These are phyloP conservation scores for Malurus cyaneus DNA, from an alignment of 2,113 vertebrate genomes.

Conservation along the genomic window DNA sequence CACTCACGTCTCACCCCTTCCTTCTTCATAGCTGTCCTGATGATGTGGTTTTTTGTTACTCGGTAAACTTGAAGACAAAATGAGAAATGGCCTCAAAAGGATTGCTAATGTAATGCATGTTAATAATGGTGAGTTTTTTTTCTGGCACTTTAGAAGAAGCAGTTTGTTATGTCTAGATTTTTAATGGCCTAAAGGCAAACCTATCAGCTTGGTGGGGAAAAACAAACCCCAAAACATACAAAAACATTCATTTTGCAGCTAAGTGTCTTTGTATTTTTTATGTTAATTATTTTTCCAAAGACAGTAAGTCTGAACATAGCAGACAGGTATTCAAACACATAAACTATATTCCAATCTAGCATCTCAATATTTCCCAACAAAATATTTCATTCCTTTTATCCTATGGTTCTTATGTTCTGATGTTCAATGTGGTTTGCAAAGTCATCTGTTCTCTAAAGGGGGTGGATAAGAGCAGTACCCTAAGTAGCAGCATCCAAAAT, in stretches of 20 bases:
- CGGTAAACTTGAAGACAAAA: constrained; percentile 8
- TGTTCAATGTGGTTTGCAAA: neutral
- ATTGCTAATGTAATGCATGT: neutral
- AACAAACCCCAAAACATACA: neutral
- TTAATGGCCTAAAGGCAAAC: constrained; percentile 43
- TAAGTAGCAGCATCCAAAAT: neutral
- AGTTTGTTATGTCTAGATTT: constrained; percentile 20
- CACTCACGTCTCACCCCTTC: neutral
- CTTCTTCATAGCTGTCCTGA: neutral
- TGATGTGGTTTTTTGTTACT: constrained; percentile 19
- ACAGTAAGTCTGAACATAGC: neutral
- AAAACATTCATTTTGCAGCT: constrained; percentile 18
- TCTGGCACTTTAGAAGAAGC: constrained; percentile 7
- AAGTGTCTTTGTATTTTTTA: neutral
- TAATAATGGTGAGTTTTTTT: constrained; percentile 30
- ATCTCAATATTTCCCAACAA: neutral
- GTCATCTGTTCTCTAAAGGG: neutral
- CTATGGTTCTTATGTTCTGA: neutral
- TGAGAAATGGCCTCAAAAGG: constrained; percentile 13
- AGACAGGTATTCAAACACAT: neutral
- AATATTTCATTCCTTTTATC: neutral
- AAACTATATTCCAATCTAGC: neutral
- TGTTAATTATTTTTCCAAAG: neutral
- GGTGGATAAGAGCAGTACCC: neutral
- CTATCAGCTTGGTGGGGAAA: neutral